phyloP scores from a whole-genome alignment of 2,797 vertebrate species.

The Odontamblyopus lacepedii region DNA sequence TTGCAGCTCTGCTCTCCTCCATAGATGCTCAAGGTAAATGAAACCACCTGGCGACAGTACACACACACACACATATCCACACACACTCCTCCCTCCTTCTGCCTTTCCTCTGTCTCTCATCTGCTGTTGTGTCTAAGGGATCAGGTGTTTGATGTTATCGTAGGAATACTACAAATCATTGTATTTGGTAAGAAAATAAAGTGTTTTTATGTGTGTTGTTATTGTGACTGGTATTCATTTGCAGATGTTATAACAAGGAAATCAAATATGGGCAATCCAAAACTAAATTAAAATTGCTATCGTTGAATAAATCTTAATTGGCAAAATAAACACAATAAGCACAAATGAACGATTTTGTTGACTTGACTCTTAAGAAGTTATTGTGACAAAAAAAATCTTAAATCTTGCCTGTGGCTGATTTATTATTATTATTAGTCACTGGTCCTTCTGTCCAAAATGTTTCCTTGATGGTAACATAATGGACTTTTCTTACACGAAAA shows the following conservation, averaged over 20 bases:
- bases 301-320: neutral
- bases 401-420: neutral
- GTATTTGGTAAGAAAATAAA: slow-evolving; percentile 67
- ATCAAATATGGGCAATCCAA: neutral
- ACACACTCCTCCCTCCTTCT: slow-evolving; percentile 26
- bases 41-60: slow-evolving; percentile 37
- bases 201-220: slow-evolving; percentile 40
- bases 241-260: neutral
- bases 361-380: neutral
- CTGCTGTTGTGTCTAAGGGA: slow-evolving; percentile 30
- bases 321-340: neutral
- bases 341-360: neutral
- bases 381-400: neutral
- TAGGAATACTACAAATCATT: slow-evolving; percentile 37
- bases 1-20: slow-evolving; percentile 85
- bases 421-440: neutral
- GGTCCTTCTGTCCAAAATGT: slow-evolving; percentile 11
- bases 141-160: slow-evolving; percentile 27
- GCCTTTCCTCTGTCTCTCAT: slow-evolving; percentile 40
- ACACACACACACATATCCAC: slow-evolving; percentile 24
- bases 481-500: neutral
- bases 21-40: slow-evolving; percentile 95
- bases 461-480: slow-evolving; percentile 1
- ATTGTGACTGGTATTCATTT: slow-evolving; percentile 41
- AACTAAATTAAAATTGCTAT: neutral